Evolutionary conservation across 1,140 invertebrate genomes (phyloP), one percentile per base, ranked within the genome.

Genomic region (Mactra quadrangularis): DNA sequence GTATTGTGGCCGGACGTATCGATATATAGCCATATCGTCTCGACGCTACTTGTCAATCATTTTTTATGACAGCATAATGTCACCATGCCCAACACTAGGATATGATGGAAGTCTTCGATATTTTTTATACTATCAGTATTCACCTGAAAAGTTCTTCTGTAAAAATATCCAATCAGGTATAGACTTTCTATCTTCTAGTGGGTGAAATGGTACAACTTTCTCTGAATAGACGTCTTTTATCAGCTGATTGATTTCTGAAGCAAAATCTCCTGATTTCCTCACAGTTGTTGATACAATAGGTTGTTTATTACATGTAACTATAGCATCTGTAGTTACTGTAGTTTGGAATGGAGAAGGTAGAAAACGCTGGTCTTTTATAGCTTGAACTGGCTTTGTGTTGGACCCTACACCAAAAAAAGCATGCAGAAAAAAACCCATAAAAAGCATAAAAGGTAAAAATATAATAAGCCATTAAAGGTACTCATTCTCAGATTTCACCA

Each of bases 141-240:
- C 38, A 74, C 27, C 53, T 45, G n/a, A 47, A 45, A 31, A 50
- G 15, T 35, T 52, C 38, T 75, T 27, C 22, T 57, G 59, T 17
- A 82, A 57, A 50, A 64, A 64, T 52, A 82, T 82, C 70, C 70
- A 82, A 29, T 82, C 70, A 27, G 79, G 79, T 17, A 82, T 75
- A 17, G 19, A 19, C 9, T 60, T 82, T 41, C 33, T 55, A 17
- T 64, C 59, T 13, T 52, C 33, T 2, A 82, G 60, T 22, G 70
- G 79, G 19, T 35, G 25, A 75, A 82, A 82, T 6, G 79, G 68
- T 22, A 82, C 60, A 31, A 57, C 59, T n/a, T 62, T 45, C 33
- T 82, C 79, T 13, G 79, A 82, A 45, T 82, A 82, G 15, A 82
- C 52, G 57, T 82, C 79, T 66, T 66, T 74, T 22, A 82, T 75